phyloP scores from a whole-genome alignment of 2,888 invertebrate genomes.

The Drosophila maculinotata region DNA sequence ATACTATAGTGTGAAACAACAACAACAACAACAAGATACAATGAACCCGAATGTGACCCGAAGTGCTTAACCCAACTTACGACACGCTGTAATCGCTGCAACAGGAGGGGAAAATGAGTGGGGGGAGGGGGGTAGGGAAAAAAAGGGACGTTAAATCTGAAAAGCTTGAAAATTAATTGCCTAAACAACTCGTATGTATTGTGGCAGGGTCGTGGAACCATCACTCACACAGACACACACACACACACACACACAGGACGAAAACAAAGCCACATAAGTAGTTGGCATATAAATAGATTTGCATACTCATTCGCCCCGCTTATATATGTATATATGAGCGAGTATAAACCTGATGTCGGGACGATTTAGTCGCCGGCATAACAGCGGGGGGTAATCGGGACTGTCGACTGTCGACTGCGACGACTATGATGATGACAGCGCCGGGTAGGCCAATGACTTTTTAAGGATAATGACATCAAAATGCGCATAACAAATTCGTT shows the following conservation, averaged over 20 bases:
- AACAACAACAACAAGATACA: constrained; percentile 25
- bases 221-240: neutral
- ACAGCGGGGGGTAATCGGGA: constrained; percentile 11
- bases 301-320: constrained; percentile 54
- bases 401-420: no score
- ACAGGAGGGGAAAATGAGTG: constrained; percentile 34
- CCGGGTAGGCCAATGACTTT: constrained; percentile 67
- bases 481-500: constrained; percentile 76
- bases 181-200: constrained; percentile 53
- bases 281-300: constrained; percentile 70
- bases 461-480: constrained; percentile 75
- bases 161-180: constrained; percentile 66
- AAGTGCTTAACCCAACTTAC: constrained; percentile 54
- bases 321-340: constrained; percentile 24
- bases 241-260: constrained; percentile 3
- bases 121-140: no score
- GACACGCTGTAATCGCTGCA: constrained; percentile 49
- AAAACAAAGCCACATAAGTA: constrained; percentile 64
- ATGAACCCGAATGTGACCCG: constrained; percentile 33
- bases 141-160: constrained; percentile 39
- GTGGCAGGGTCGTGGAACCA: neutral
- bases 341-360: constrained; percentile 33
- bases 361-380: constrained; percentile 18
- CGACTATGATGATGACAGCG: constrained; percentile 7
- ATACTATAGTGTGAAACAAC: constrained; percentile 47